Percentiles rank a stretch among this genome's conserved stretches.
Evolutionary conservation across 2,797 vertebrate genomes (phyloP).

Genomic region (Spinibarbus caldwelli): DNA sequence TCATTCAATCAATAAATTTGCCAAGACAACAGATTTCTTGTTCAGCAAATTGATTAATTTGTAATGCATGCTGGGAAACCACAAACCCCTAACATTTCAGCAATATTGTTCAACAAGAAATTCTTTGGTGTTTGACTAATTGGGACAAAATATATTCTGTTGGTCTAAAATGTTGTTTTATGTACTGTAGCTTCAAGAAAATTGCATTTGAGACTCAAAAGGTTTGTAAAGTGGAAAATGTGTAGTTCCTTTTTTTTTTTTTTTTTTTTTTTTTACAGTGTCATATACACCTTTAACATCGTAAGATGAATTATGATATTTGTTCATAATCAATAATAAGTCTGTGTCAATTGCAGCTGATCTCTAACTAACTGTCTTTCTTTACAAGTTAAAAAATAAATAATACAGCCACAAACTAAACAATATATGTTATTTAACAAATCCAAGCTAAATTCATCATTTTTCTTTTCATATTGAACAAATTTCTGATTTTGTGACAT

Average conservation of each 20-base stretch:
- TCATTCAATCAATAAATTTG: not conserved
- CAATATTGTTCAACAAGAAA: not conserved
- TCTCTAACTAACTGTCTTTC: not conserved
- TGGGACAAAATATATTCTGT: not conserved
- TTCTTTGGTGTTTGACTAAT: not conserved
- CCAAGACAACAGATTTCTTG: not conserved
- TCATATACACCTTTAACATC: not conserved
- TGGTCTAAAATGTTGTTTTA: not conserved
- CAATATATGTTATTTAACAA: not conserved
- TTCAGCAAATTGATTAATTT: not conserved
- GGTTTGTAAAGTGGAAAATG: not conserved
- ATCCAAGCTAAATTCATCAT: not conserved
- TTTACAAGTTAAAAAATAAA: not conserved
- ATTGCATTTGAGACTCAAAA: not conserved
- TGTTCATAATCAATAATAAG: not conserved
- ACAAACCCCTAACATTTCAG: not conserved
- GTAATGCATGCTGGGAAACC: not conserved
- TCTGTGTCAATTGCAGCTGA: not conserved
- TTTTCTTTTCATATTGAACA: not conserved
- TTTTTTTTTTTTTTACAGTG: too few relatives aligned
- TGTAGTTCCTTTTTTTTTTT: not conserved
- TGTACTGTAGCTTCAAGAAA: not conserved
- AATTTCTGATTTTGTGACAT: constrained; percentile 1
- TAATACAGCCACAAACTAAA: not conserved
- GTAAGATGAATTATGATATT: not conserved